Base-by-base conservation (phyloP, 2,888 invertebrate genomes). In the Rhagium mordax region DNA sequence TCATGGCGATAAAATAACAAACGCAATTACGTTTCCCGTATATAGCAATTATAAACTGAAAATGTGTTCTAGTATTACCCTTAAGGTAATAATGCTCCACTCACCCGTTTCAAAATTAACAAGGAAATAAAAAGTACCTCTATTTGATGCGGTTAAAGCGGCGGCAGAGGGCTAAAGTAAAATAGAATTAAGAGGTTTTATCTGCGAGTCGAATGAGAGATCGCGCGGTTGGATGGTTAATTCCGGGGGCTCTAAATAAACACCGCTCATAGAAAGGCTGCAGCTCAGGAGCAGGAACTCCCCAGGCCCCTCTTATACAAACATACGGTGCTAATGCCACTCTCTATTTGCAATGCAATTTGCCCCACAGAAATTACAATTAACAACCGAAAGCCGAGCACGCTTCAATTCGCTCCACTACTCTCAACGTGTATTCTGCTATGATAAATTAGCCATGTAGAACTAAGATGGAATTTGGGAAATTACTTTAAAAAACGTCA, bases 161-260 rank as follows among this genome's bases (percentile, higher is more conserved):
- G 24, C 33, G 67, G 67, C 51, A 53, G 53, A 72, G 71, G 77
- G 73, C 78, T 76, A 78, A 78, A 82, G 80, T 79, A 80, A 82
- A 83, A 81, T 81, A 80, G 83, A 81, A 85, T 85, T 85, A 85
- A 85, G 84, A 84, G 85, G 84, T 85, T 86, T 85, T 85, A 85
- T 85, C 84, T 82, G 85, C 81, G 84, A 84, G 81, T 83, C 84
- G 85, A 85, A 85, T 82, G 83, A 82, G 84, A 84, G 82, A 83
- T 78, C 75, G 76, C 74, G 78, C 80, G 82, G 85, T 84, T 84
- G 85, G 85, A 84, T 85, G 85, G 85, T 85, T 86, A 86, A 86
- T 86, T 86, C 85, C 84, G 80, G 83, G 84, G 84, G 85, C 85
- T 83, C 85, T 86, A 81, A 86, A 86, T 86, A 86, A 86, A 86